Evolutionary conservation across 2,888 invertebrate species (phyloP).

Genomic region (Trachelus tabidus): DNA sequence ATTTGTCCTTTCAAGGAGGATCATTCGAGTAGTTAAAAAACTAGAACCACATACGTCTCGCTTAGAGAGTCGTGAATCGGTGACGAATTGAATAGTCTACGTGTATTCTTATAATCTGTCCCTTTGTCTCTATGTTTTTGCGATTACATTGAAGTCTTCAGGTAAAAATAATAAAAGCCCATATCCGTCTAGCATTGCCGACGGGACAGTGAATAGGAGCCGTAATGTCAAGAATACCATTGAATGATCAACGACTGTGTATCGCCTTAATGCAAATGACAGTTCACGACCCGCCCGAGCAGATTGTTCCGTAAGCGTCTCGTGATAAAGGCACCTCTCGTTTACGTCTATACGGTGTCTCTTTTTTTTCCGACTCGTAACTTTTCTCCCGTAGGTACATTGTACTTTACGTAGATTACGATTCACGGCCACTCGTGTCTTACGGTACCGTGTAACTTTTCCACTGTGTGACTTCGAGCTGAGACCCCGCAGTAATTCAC

Average conservation of each 20-base stretch:
- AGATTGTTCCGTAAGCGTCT: background rate
- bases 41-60: constrained; percentile 20
- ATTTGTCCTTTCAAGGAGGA: background rate
- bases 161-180: background rate
- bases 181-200: background rate
- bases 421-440: background rate
- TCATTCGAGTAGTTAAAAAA: background rate
- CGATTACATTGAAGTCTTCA: background rate
- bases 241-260: background rate
- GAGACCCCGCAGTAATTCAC: background rate
- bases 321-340: background rate
- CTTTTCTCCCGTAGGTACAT: background rate
- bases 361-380: background rate
- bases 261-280: background rate
- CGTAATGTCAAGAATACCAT: background rate
- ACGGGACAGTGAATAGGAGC: background rate
- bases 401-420: background rate
- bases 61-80: background rate
- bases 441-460: background rate
- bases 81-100: background rate
- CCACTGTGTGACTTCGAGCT: background rate
- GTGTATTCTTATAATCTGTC: background rate
- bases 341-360: background rate
- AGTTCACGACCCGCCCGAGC: background rate
- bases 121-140: background rate